Evolutionary conservation across 2,888 invertebrate species (phyloP).

Genomic region (Stegophylla sp.): DNA sequence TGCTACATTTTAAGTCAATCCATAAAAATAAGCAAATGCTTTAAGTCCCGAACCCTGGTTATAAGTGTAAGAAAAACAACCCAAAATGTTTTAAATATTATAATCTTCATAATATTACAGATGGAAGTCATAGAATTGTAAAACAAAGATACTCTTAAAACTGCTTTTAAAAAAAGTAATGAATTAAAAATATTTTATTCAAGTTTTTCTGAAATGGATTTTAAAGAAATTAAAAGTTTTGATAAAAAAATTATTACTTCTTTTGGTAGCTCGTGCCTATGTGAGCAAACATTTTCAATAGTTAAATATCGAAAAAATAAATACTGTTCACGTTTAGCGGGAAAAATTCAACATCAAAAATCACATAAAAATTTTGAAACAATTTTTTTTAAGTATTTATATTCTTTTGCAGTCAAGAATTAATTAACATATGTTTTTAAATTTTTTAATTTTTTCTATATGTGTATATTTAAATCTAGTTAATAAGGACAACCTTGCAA

Average conservation of each 20-base stretch:
- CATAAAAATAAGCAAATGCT: no score
- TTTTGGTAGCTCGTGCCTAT: slow-evolving; percentile 1
- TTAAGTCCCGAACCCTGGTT: no score
- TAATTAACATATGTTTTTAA: slow-evolving; percentile 6
- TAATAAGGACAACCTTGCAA: slow-evolving; percentile 5
- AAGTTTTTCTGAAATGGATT: no score
- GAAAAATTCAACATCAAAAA: not conserved
- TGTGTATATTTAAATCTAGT: not conserved
- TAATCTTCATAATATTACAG: no score
- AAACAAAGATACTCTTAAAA: no score
- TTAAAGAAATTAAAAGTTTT: slow-evolving; percentile 2
- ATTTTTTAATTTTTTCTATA: not conserved
- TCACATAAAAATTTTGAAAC: not conserved
- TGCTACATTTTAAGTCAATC: no score
- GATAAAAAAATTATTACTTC: slow-evolving; percentile 1
- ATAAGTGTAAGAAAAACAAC: no score
- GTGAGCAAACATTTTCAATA: not conserved
- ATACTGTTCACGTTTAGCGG: not conserved
- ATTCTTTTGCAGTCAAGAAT: not conserved
- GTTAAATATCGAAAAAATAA: no score
- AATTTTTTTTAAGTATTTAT: no score
- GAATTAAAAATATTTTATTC: no score
- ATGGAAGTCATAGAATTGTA: not conserved
- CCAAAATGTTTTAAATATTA: no score
- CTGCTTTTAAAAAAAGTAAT: no score